Percentiles rank a stretch among this genome's conserved stretches.
Conservation (phyloP, 2,113 vertebrate species). For the Scomber japonicus region DNA sequence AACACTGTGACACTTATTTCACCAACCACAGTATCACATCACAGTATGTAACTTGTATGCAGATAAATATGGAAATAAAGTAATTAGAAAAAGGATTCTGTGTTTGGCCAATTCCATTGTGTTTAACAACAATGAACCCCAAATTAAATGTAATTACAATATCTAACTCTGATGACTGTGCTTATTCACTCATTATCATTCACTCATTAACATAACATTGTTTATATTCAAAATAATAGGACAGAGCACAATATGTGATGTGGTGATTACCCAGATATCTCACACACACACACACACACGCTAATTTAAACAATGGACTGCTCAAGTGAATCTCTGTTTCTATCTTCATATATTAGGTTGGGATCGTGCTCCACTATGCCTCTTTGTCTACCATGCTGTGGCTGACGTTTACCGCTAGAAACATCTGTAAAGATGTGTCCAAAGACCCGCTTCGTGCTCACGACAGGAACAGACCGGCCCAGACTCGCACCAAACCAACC, state of each 20-base stretch:
- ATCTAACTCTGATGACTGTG: not conserved
- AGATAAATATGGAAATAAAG: no score
- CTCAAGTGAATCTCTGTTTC: not conserved
- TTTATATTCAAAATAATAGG: not conserved
- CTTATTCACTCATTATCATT: not conserved
- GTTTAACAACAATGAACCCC: not conserved
- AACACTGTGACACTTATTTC: no score
- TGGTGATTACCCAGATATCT: not conserved
- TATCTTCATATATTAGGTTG: constrained; percentile 85
- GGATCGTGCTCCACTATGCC: constrained; percentile 92
- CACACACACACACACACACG: no score
- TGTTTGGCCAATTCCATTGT: not conserved
- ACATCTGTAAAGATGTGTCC: constrained; percentile 93
- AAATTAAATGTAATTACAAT: not conserved
- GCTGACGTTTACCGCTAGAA: constrained; percentile 93
- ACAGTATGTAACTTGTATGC: no score
- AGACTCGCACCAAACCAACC: constrained; percentile 85
- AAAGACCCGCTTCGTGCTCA: constrained; percentile 86
- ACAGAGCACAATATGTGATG: not conserved
- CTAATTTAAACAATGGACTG: no score
- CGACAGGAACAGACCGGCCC: constrained; percentile 80
- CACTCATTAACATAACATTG: not conserved
- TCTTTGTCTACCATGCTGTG: constrained; percentile 93
- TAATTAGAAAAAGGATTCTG: not conserved
- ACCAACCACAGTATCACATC: no score